Evolutionary conservation across 1,140 invertebrate species (phyloP).

Genomic region (Sycophila sp.): DNA sequence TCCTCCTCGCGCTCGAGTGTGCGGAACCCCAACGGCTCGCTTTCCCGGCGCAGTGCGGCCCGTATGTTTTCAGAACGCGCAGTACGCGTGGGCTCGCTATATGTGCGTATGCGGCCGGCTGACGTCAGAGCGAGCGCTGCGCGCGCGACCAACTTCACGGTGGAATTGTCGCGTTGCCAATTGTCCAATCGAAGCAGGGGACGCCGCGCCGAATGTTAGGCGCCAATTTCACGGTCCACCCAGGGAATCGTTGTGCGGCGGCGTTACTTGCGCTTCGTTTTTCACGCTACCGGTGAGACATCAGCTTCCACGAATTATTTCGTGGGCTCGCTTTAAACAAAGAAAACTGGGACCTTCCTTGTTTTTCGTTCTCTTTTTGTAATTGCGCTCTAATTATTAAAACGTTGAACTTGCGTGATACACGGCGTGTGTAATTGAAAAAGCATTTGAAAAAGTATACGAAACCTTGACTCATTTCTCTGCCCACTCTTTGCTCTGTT

Average conservation of each 20-base stretch:
- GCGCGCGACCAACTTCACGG: constrained; percentile 7
- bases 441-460: not conserved
- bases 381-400: no score
- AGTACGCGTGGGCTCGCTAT: constrained; percentile 20
- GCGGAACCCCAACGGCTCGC: not conserved
- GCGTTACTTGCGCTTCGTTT: no score
- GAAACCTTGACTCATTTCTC: not conserved
- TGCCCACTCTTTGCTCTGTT: not conserved
- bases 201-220: not conserved
- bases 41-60: constrained; percentile 16
- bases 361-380: no score
- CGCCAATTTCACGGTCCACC: no score
- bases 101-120: not conserved
- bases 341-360: no score
- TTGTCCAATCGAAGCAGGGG: constrained; percentile 41
- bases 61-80: constrained; percentile 43
- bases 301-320: no score
- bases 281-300: no score
- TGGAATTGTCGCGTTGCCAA: constrained; percentile 39
- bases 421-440: no score
- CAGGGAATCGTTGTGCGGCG: no score
- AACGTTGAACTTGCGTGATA: no score
- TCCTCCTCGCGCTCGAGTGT: not conserved
- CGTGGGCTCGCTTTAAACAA: no score
- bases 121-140: constrained; percentile 39